phyloP scores from a whole-genome alignment of 2,888 invertebrate genomes.

The Caradrina clavipalpis region DNA sequence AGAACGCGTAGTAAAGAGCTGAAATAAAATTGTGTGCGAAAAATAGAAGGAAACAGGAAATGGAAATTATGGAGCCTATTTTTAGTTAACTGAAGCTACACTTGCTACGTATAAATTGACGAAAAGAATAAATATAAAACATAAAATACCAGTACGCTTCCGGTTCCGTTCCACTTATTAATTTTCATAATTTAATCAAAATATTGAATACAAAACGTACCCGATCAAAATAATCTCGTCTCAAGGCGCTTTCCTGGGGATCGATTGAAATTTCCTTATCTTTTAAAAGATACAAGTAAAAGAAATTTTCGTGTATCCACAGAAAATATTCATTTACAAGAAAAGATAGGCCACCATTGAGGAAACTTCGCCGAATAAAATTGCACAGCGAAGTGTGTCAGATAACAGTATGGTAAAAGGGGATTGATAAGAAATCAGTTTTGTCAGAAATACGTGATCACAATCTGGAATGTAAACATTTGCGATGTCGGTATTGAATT shows the following conservation, averaged over 20 bases:
- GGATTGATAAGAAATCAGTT: constrained; percentile 56
- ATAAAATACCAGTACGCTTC: not conserved
- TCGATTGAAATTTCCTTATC: constrained; percentile 60
- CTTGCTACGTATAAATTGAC: not conserved
- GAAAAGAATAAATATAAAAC: not conserved
- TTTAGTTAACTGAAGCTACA: not conserved
- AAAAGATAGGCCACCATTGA: constrained; percentile 54
- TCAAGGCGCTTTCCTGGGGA: constrained; percentile 33
- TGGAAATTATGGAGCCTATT: no score
- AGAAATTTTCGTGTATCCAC: constrained; percentile 49
- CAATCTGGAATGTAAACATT: constrained; percentile 26
- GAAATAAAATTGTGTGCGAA: not conserved
- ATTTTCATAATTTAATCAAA: constrained; percentile 20
- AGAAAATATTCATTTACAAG: constrained; percentile 62
- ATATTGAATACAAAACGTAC: constrained; percentile 31
- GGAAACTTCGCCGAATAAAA: constrained; percentile 56
- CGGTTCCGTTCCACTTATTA: not conserved
- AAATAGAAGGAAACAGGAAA: no score
- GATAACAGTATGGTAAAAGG: constrained; percentile 51
- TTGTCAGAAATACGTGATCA: constrained; percentile 51
- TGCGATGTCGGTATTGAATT: constrained; percentile 28
- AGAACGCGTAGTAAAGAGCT: not conserved
- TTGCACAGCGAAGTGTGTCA: constrained; percentile 50
- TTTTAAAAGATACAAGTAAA: constrained; percentile 57
- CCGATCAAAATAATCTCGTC: constrained; percentile 31